Percentiles rank a stretch among this genome's conserved stretches.
Conservation (phyloP, 1,140 invertebrate genomes). For the Melipona quadrifasciata region DNA sequence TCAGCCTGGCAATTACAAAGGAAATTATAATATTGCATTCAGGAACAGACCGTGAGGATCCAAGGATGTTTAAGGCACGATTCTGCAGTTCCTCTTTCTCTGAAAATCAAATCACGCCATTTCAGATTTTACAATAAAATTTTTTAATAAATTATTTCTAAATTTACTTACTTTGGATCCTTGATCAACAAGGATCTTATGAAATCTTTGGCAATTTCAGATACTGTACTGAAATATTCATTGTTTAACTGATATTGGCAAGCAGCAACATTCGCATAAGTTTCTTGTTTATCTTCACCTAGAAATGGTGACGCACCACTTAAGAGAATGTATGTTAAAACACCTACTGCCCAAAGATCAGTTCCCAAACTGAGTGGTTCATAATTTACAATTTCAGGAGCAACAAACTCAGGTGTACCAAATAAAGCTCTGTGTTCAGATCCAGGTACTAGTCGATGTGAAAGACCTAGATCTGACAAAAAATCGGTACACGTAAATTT, state of each 20-base stretch:
- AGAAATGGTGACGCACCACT: slow-evolving; percentile 86
- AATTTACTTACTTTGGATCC: slow-evolving; percentile 82
- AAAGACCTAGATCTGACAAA: slow-evolving; percentile 86
- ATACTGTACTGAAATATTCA: slow-evolving; percentile 84
- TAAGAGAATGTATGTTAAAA: slow-evolving; percentile 86
- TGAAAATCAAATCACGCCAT: slow-evolving; percentile 62
- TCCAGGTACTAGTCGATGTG: slow-evolving; percentile 82
- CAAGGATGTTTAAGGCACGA: slow-evolving; percentile 86
- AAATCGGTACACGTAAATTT: slow-evolving; percentile 20
- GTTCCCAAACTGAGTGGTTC: slow-evolving; percentile 86
- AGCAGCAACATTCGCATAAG: slow-evolving; percentile 86
- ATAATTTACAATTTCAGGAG: slow-evolving; percentile 88
- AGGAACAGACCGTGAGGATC: slow-evolving; percentile 83
- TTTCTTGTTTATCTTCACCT: slow-evolving; percentile 86
- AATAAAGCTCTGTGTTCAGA: slow-evolving; percentile 83
- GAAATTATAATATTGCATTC: slow-evolving; percentile 64
- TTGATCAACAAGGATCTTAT: slow-evolving; percentile 83
- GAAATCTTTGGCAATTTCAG: slow-evolving; percentile 84
- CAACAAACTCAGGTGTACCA: slow-evolving; percentile 84
- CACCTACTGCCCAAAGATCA: slow-evolving; percentile 88
- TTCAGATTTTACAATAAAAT: neutral
- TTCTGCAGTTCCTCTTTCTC: slow-evolving; percentile 84
- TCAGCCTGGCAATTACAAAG: slow-evolving; percentile 33
- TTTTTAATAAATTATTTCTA: neutral
- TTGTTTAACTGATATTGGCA: slow-evolving; percentile 86